These are phyloP conservation scores for Diogma glabrata DNA, from an alignment of 2,888 invertebrate species.

Conservation along the genomic window DNA sequence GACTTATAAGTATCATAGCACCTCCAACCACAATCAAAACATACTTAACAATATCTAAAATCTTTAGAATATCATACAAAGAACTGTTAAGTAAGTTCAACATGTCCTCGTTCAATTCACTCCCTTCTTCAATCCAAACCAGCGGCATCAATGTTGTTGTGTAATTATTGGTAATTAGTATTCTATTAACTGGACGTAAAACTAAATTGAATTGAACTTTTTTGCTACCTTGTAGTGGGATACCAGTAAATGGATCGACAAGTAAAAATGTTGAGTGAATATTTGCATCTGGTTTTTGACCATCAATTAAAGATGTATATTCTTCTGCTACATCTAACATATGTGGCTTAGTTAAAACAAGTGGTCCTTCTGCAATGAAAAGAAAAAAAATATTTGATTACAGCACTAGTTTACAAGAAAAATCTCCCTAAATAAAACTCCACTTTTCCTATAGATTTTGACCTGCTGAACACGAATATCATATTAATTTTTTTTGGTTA, in stretches of 20 bases:
- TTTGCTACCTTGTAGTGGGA: conserved; percentile 48
- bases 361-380: conserved; percentile 44
- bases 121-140: conserved; percentile 55
- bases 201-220: conserved; percentile 60
- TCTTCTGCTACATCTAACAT: conserved; percentile 48
- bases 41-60: conserved; percentile 42
- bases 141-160: conserved; percentile 47
- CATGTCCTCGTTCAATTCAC: conserved; percentile 41
- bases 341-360: conserved; percentile 62
- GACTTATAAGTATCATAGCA: too few species aligned
- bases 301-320: conserved; percentile 47
- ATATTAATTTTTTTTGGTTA: too few species aligned
- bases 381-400: not conserved
- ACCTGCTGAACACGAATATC: too few species aligned
- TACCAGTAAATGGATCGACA: conserved; percentile 56
- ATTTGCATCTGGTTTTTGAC: conserved; percentile 44
- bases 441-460: too few species aligned
- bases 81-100: conserved; percentile 39
- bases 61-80: conserved; percentile 34
- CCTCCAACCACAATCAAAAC: conserved; percentile 38
- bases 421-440: too few species aligned
- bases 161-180: conserved; percentile 41
- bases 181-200: conserved; percentile 41
- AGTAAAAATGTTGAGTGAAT: conserved; percentile 54
- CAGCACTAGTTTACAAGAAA: too few species aligned